These are phyloP conservation scores for Pseudolaguvia tuberculata DNA, from an alignment of 2,113 vertebrate species.

Conservation along the genomic window DNA sequence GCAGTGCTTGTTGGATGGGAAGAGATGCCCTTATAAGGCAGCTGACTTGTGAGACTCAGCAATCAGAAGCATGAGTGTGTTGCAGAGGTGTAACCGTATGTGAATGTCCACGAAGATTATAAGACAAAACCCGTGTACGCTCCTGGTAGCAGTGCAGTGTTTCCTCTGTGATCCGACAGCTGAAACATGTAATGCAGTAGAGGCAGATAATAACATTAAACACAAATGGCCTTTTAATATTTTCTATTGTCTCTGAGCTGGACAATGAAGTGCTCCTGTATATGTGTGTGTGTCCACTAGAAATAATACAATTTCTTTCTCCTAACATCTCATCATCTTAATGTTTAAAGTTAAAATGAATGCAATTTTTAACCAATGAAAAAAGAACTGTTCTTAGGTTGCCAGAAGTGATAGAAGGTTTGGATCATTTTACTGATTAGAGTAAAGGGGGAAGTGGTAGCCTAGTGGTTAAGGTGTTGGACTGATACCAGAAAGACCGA, in stretches of 20 bases:
- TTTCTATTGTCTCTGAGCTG: not conserved
- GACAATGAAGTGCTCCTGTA: not conserved
- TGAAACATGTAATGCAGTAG: conserved; percentile 14
- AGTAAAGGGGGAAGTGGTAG: no score
- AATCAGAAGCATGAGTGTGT: conserved; percentile 6
- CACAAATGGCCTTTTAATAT: conserved; percentile 27
- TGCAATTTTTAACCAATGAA: no score
- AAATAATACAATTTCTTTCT: no score
- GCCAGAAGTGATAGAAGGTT: no score
- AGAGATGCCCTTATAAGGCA: conserved; percentile 68
- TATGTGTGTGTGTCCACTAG: no score
- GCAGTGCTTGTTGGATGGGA: conserved; percentile 15
- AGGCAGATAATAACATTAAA: conserved; percentile 1
- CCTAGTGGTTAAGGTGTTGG: no score
- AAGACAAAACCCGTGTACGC: not conserved
- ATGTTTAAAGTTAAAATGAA: no score
- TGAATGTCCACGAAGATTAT: not conserved
- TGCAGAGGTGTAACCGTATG: not conserved
- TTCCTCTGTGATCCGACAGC: conserved; percentile 1
- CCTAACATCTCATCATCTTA: no score
- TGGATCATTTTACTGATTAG: no score
- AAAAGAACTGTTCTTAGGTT: no score
- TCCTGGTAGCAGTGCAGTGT: not conserved
- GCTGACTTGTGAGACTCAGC: conserved; percentile 45
- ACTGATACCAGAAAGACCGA: no score